Evolutionary conservation across 1,140 invertebrate genomes (phyloP).

Genomic region (Saxidomus purpurata): DNA sequence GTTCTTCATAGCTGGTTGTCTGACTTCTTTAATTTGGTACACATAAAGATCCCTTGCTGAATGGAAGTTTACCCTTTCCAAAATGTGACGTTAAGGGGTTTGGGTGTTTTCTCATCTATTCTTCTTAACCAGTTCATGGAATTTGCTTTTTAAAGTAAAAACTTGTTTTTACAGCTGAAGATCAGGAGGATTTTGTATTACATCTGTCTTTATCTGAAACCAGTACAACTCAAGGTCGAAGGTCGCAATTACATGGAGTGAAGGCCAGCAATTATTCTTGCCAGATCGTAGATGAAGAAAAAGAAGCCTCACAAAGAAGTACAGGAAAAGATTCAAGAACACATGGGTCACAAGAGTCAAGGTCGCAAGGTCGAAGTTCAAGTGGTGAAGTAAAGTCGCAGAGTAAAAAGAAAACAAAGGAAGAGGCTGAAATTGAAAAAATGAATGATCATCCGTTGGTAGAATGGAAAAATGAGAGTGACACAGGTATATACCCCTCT

Average conservation of each 20-base stretch:
- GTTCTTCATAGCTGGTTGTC: too few species aligned
- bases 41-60: too few species aligned
- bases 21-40: too few species aligned
- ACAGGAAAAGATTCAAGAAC: not conserved
- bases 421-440: not conserved
- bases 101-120: too few species aligned
- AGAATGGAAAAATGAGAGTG: constrained; percentile 58
- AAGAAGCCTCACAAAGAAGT: not conserved
- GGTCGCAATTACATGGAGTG: not conserved
- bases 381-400: not conserved
- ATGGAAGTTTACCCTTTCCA: too few species aligned
- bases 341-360: not conserved
- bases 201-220: not conserved
- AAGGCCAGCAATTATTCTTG: not conserved
- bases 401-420: not conserved
- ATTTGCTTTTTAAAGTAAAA: too few species aligned
- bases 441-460: constrained; percentile 48
- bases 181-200: not conserved
- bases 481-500: constrained; percentile 45
- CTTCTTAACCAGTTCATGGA: too few species aligned
- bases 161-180: constrained; percentile 16
- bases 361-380: not conserved
- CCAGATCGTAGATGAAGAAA: not conserved
- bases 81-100: too few species aligned
- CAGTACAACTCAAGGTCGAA: not conserved